Percentiles rank a stretch among this genome's conserved stretches.
phyloP scores from a whole-genome alignment of 2,113 vertebrate genomes.

The Petrocephalus microphthalmus region DNA sequence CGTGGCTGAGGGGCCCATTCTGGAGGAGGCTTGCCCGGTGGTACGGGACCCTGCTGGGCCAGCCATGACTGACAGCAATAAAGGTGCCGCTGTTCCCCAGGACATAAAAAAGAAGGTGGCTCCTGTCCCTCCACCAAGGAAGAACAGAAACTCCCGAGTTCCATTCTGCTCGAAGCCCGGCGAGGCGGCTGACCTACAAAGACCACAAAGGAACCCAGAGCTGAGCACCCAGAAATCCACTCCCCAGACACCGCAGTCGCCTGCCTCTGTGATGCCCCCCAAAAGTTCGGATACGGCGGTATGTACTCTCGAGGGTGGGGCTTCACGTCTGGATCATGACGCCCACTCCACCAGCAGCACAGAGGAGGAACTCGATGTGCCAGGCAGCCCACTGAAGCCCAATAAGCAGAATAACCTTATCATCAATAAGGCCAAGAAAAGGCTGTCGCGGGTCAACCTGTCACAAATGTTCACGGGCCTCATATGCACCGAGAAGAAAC shows the following conservation, averaged over 20 bases:
- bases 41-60: not conserved
- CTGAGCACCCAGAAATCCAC: not conserved
- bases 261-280: constrained; percentile 33
- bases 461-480: constrained; percentile 75
- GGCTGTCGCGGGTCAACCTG: constrained; percentile 74
- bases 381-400: constrained; percentile 14
- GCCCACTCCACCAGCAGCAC: constrained; percentile 87
- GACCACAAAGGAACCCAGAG: not conserved
- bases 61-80: constrained; percentile 3
- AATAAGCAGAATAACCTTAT: constrained; percentile 73
- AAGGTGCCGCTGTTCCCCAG: constrained; percentile 19
- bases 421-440: constrained; percentile 74
- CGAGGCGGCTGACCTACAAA: not conserved
- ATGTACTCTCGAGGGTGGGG: constrained; percentile 58
- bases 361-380: constrained; percentile 74
- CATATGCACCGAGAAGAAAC: constrained; percentile 77
- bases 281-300: constrained; percentile 64
- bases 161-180: not conserved
- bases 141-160: constrained; percentile 52
- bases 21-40: not conserved
- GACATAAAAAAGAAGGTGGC: constrained; percentile 35
- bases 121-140: constrained; percentile 69
- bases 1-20: not conserved
- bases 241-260: not conserved
- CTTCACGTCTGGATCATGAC: constrained; percentile 62